Evolutionary conservation across 2,888 invertebrate genomes (phyloP).

Genomic region (Aphidoletes aphidimyza): DNA sequence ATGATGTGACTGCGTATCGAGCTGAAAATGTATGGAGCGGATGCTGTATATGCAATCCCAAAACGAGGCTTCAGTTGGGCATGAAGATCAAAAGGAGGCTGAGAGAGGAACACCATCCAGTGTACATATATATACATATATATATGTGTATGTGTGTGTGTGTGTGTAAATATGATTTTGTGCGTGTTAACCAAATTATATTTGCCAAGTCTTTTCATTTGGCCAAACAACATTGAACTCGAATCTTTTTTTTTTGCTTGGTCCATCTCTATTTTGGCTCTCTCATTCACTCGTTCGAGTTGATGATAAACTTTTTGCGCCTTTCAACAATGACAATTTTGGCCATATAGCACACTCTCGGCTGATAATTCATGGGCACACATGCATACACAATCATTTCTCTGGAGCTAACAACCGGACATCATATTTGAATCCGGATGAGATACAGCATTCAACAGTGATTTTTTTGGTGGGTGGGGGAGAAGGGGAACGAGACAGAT

Average conservation of each 20-base stretch:
- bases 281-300: background rate
- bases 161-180: conserved; percentile 42
- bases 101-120: background rate
- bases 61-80: background rate
- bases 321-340: conserved; percentile 16
- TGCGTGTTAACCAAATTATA: conserved; percentile 46
- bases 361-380: conserved; percentile 37
- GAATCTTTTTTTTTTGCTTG: background rate
- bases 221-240: too few species aligned
- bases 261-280: background rate
- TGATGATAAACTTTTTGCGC: too few species aligned
- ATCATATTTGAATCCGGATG: background rate
- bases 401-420: background rate
- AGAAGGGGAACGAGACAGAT: too few species aligned
- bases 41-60: conserved; percentile 12
- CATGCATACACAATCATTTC: conserved; percentile 9
- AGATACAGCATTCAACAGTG: conserved; percentile 9
- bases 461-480: background rate
- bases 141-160: conserved; percentile 21
- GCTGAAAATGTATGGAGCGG: background rate
- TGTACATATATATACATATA: background rate
- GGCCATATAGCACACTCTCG: conserved; percentile 7
- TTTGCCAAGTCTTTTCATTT: background rate
- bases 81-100: background rate
- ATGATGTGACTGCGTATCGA: background rate